A percentile compares a stretch with the other conserved stretches of the same genome.
Conservation (phyloP, 2,797 vertebrate species). For the Lacerta bilineata region DNA sequence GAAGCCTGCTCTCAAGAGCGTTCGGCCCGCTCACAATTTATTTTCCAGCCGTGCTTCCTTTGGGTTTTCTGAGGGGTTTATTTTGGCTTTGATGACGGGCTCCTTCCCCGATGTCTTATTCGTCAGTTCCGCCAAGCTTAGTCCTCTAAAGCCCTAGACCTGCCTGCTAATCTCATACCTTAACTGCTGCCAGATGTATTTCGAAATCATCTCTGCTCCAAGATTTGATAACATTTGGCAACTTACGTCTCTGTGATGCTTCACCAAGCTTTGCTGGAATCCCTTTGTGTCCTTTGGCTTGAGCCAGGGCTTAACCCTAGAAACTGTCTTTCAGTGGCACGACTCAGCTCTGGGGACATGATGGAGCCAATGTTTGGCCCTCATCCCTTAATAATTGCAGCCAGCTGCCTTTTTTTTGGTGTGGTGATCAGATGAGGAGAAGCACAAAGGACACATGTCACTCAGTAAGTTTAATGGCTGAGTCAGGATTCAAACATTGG, state of each 20-base stretch:
- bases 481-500: neutral
- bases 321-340: neutral
- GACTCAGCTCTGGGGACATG: neutral
- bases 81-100: conserved; percentile 48
- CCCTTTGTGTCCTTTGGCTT: conserved; percentile 2
- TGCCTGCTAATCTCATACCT: conserved; percentile 31
- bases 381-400: neutral
- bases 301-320: neutral
- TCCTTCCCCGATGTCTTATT: conserved; percentile 43
- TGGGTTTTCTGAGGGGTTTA: conserved; percentile 36
- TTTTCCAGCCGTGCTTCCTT: conserved; percentile 27
- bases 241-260: conserved; percentile 22
- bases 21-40: conserved; percentile 26
- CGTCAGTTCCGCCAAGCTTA: conserved; percentile 49
- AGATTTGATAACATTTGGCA: conserved; percentile 64
- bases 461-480: too few species aligned
- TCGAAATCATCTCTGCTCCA: conserved; percentile 55
- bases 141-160: conserved; percentile 63
- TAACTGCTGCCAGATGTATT: conserved; percentile 66
- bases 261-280: conserved; percentile 27
- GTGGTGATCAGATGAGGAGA: neutral
- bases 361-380: neutral
- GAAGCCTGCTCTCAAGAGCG: conserved; percentile 18
- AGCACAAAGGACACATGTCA: neutral
- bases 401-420: neutral